Conservation (phyloP, 92 coral and sea anemone genomes). For the Zoanthus sansibaricus region DNA sequence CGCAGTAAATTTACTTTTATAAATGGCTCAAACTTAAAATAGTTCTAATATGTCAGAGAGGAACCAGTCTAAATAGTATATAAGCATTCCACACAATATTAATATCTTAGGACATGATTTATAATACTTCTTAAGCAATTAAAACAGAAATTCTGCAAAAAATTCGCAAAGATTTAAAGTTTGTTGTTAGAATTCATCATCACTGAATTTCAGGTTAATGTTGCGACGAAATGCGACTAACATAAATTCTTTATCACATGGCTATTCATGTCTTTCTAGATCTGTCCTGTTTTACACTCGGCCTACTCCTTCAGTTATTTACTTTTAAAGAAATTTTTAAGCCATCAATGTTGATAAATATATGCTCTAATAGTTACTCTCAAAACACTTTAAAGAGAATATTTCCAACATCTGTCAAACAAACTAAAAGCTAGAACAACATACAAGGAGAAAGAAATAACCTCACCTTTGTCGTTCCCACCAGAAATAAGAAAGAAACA, state of each 20-base stretch:
- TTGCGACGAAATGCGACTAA: too few relatives aligned
- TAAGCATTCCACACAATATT: not conserved
- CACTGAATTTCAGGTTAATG: too few relatives aligned
- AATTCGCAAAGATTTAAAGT: not conserved
- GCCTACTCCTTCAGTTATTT: not conserved
- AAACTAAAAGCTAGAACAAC: constrained; percentile 19
- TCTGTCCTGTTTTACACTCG: constrained; percentile 14
- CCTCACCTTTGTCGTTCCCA: constrained; percentile 34
- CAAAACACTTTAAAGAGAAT: constrained; percentile 17
- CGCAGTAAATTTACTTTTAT: not conserved
- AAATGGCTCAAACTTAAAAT: too few relatives aligned
- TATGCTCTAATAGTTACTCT: not conserved
- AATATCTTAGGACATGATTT: not conserved
- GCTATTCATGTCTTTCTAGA: not conserved
- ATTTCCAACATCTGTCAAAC: constrained; percentile 46
- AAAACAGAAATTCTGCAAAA: not conserved
- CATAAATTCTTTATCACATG: too few relatives aligned
- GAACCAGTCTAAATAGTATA: not conserved
- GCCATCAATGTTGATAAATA: constrained; percentile 6
- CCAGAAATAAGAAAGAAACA: constrained; percentile 30
- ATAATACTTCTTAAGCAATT: not conserved
- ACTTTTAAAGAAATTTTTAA: constrained; percentile 13
- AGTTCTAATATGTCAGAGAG: not conserved
- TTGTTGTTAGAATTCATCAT: too few relatives aligned
- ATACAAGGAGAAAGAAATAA: not conserved